Conservation (phyloP, 2,888 invertebrate species). For the Lepidocyrtoides sp. region DNA sequence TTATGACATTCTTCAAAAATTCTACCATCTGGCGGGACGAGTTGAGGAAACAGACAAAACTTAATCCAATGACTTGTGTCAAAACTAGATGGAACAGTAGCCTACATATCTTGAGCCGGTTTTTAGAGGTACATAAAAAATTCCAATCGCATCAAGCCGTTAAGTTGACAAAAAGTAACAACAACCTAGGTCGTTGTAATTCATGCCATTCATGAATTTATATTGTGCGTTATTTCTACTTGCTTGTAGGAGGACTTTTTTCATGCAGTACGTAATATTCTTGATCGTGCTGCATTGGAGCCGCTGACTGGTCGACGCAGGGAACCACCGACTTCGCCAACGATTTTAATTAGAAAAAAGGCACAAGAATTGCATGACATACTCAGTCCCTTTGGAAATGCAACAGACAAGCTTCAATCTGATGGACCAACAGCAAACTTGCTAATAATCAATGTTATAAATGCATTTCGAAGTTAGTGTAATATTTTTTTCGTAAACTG, state of each 20-base stretch:
- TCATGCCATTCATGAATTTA: no score
- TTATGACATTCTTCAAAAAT: slow-evolving; percentile 52
- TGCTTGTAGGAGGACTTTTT: slow-evolving; percentile 3
- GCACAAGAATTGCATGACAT: neutral
- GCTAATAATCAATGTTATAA: neutral
- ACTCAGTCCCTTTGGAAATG: neutral
- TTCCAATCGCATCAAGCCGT: no score
- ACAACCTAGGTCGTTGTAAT: slow-evolving; percentile 29
- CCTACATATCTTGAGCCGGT: neutral
- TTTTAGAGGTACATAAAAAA: slow-evolving; percentile 13
- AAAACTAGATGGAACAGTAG: slow-evolving; percentile 19
- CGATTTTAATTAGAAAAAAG: no score
- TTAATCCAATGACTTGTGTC: neutral
- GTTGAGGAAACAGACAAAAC: neutral
- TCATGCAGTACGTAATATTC: neutral
- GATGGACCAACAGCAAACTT: neutral
- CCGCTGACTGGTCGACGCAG: no score
- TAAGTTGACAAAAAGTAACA: neutral
- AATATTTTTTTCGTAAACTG: no score
- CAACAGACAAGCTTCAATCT: slow-evolving; percentile 40
- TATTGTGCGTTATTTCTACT: no score
- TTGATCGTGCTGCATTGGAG: neutral
- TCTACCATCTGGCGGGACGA: slow-evolving; percentile 41
- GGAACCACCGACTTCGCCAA: no score
- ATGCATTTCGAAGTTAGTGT: neutral